phyloP scores from a whole-genome alignment of 2,888 invertebrate genomes.

The Pristionchus maxplancki region DNA sequence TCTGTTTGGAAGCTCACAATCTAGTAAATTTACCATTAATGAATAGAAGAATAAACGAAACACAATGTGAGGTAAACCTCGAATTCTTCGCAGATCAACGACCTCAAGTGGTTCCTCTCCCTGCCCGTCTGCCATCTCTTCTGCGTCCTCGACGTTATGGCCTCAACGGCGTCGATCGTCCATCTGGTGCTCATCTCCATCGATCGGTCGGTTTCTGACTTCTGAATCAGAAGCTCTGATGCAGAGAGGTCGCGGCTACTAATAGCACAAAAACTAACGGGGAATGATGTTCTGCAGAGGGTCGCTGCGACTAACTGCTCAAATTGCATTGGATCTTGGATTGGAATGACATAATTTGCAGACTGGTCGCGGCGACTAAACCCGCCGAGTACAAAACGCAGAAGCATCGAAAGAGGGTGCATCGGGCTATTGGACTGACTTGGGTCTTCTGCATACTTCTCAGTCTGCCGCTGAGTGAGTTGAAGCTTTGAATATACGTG shows the following conservation, averaged over 20 bases:
- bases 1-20: too few relatives aligned
- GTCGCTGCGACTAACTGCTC: neutral
- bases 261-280: neutral
- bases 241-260: neutral
- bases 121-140: conserved; percentile 74
- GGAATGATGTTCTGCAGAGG: neutral
- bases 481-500: neutral
- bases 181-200: conserved; percentile 77
- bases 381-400: conserved; percentile 77
- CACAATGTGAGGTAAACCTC: too few relatives aligned
- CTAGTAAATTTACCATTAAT: too few relatives aligned
- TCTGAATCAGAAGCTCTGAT: too few relatives aligned
- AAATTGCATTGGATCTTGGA: too few relatives aligned
- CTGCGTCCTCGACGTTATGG: conserved; percentile 75
- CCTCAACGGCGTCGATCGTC: conserved; percentile 77
- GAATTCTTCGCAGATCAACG: conserved; percentile 66
- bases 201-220: conserved; percentile 68
- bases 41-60: too few relatives aligned
- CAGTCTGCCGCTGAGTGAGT: conserved; percentile 72
- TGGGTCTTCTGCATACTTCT: conserved; percentile 76
- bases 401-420: conserved; percentile 75
- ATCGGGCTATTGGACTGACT: conserved; percentile 71
- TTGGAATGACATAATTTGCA: too few relatives aligned
- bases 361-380: conserved; percentile 76
- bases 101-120: conserved; percentile 76